These are phyloP conservation scores for Chitala chitala DNA, from an alignment of 2,113 vertebrate genomes.

Conservation along the genomic window DNA sequence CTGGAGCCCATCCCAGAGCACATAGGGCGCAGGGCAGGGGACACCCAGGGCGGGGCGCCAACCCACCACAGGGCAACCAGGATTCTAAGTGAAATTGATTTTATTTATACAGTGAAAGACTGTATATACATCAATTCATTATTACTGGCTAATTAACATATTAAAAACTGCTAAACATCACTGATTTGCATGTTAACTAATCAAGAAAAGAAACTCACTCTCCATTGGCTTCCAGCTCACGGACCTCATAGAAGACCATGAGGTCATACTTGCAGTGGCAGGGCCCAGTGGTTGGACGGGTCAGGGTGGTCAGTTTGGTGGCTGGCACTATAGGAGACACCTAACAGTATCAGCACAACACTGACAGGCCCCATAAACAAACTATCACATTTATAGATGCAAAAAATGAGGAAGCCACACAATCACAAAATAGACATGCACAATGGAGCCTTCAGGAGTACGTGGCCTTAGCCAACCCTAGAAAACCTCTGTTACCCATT, in stretches of 20 bases:
- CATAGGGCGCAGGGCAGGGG: too few species aligned
- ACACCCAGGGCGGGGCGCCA: too few species aligned
- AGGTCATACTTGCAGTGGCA: slow-evolving; percentile 96
- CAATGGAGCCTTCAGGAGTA: neutral
- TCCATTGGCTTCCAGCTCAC: slow-evolving; percentile 94
- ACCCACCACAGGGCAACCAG: too few species aligned
- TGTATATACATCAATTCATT: neutral
- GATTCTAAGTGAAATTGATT: too few species aligned
- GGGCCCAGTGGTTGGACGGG: slow-evolving; percentile 76
- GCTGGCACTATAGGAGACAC: slow-evolving; percentile 73
- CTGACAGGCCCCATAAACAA: neutral
- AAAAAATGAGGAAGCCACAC: neutral
- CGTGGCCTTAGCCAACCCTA: too few species aligned
- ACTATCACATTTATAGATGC: too few species aligned
- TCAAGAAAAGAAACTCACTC: slow-evolving; percentile 74
- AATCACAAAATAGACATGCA: neutral
- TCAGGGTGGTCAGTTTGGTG: slow-evolving; percentile 87
- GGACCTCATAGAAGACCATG: slow-evolving; percentile 97
- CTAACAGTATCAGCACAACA: slow-evolving; percentile 17
- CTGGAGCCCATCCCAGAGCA: too few species aligned
- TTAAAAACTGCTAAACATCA: neutral
- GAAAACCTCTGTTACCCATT: too few species aligned
- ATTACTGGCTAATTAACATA: too few species aligned
- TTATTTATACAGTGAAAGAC: neutral
- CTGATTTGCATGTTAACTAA: neutral